A percentile compares a stretch with the other conserved stretches of the same genome.
Evolutionary conservation across 2,797 vertebrate species (phyloP).

Genomic region (Premnoplex brunnescens): DNA sequence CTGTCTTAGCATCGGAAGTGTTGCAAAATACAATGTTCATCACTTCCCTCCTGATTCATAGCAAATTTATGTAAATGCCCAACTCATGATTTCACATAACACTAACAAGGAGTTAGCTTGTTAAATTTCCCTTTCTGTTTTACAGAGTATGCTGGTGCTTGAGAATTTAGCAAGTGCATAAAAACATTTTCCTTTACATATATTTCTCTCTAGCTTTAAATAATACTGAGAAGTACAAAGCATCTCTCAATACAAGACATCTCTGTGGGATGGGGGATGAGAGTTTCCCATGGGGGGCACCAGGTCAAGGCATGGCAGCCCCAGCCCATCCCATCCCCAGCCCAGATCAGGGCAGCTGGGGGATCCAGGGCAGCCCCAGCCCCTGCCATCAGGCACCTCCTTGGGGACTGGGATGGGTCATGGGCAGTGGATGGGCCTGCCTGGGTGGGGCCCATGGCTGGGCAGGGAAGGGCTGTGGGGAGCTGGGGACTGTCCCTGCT

Average conservation of each 20-base stretch:
- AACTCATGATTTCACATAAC: background rate
- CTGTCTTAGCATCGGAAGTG: slow-evolving; percentile 2
- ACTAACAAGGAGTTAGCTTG: background rate
- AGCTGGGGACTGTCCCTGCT: background rate
- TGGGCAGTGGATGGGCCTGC: rapidly evolving
- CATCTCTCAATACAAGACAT: background rate
- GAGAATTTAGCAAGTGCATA: background rate
- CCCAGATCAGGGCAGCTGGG: rapidly evolving
- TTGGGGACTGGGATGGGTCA: no score
- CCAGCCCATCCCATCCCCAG: no score
- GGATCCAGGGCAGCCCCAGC: rapidly evolving
- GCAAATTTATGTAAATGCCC: background rate
- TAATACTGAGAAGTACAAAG: background rate
- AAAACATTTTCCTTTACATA: background rate
- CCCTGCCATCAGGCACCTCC: rapidly evolving
- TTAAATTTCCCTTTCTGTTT: background rate
- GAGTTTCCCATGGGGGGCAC: rapidly evolving
- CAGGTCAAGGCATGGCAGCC: background rate
- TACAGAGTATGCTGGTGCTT: background rate
- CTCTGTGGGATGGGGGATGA: no score
- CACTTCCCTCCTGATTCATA: slow-evolving; percentile 24
- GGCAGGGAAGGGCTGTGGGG: background rate
- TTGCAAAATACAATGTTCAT: background rate
- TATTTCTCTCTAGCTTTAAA: background rate
- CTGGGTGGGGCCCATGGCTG: rapidly evolving